These are phyloP conservation scores for Triplophysa bombifrons DNA, from an alignment of 2,797 vertebrate genomes.

Conservation along the genomic window DNA sequence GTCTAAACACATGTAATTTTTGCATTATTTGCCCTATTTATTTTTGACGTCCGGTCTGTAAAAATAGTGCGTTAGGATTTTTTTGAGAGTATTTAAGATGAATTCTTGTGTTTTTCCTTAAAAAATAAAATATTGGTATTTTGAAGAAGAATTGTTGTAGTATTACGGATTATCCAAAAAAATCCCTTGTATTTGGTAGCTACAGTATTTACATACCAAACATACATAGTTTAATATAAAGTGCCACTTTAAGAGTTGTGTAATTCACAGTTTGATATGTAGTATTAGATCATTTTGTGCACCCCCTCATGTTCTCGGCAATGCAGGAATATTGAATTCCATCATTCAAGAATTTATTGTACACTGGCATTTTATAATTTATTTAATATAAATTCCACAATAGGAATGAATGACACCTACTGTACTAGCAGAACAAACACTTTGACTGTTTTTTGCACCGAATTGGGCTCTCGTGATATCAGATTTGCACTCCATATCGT, in stretches of 20 bases:
- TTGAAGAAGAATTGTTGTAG: constrained; percentile 45
- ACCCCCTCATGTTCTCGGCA: background rate
- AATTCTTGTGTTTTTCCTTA: constrained; percentile 5
- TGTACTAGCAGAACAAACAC: background rate
- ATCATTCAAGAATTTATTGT: background rate
- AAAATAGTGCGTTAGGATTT: constrained; percentile 42
- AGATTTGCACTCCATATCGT: no score
- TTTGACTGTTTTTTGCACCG: background rate
- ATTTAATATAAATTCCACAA: background rate
- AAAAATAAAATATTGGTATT: constrained; percentile 18
- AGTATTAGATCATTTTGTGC: constrained; percentile 35
- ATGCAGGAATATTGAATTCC: background rate
- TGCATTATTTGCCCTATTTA: constrained; percentile 21
- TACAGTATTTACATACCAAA: constrained; percentile 47
- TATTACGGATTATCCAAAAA: constrained; percentile 55
- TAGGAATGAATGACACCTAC: background rate
- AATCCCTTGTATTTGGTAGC: constrained; percentile 69
- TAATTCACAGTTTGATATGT: constrained; percentile 61
- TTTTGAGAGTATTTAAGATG: constrained; percentile 23
- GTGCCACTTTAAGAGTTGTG: constrained; percentile 33
- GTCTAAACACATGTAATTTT: background rate
- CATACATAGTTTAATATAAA: constrained; percentile 74
- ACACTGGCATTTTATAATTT: background rate
- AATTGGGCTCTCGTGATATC: background rate
- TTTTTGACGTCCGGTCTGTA: constrained; percentile 24